phyloP scores from a whole-genome alignment of 2,888 invertebrate species.

The Euzophera pinguis region DNA sequence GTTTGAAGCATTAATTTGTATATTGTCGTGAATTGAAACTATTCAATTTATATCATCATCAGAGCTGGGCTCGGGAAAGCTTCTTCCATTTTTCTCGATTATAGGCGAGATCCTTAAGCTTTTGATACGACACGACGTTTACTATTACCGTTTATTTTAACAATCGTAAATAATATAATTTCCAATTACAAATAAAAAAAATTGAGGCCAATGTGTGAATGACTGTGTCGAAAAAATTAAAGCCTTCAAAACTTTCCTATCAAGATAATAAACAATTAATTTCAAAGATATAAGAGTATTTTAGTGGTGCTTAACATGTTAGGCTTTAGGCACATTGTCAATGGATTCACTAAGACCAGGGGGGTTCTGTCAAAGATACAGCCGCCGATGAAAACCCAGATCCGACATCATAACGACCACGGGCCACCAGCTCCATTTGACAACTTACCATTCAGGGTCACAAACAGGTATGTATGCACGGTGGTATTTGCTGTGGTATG shows the following conservation, averaged over 20 bases:
- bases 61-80: too few species aligned
- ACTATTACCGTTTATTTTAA: too few species aligned
- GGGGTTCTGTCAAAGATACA: slow-evolving; percentile 24
- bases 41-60: too few species aligned
- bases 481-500: slow-evolving; percentile 47
- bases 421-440: slow-evolving; percentile 55
- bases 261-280: neutral
- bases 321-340: slow-evolving; percentile 28
- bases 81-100: too few species aligned
- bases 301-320: slow-evolving; percentile 19
- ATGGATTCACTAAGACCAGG: slow-evolving; percentile 25
- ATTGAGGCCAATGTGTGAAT: too few species aligned
- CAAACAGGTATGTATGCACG: slow-evolving; percentile 53
- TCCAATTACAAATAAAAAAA: too few species aligned
- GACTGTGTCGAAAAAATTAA: neutral
- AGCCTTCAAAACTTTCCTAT: too few species aligned
- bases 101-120: too few species aligned
- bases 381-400: slow-evolving; percentile 28
- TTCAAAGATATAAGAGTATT: neutral
- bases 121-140: too few species aligned
- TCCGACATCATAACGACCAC: slow-evolving; percentile 27
- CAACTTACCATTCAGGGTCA: slow-evolving; percentile 54
- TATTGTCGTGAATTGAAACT: too few species aligned
- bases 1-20: too few species aligned
- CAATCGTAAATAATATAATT: too few species aligned